A percentile compares a stretch with the other conserved stretches of the same genome.
These are phyloP conservation scores for Haliaeetus leucogaster DNA, from an alignment of 2,113 vertebrate genomes.

Conservation along the genomic window DNA sequence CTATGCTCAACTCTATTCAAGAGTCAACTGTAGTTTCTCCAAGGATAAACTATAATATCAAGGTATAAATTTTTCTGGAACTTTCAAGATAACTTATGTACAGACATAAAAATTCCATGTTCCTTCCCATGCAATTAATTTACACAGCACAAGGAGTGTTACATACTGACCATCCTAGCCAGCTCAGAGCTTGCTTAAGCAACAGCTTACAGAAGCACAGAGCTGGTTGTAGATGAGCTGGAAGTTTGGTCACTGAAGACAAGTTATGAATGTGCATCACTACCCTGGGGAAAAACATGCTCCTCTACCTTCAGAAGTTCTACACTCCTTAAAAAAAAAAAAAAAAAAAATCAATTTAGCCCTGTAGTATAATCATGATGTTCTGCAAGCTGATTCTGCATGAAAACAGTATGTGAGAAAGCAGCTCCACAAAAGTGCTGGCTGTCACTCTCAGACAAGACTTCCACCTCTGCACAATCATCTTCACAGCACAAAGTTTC, in stretches of 20 bases:
- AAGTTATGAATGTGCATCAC: neutral
- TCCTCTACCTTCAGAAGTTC: neutral
- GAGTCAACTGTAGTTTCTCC: neutral
- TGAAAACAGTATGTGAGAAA: neutral
- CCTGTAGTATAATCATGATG: neutral
- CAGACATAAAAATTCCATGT: neutral
- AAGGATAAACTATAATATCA: neutral
- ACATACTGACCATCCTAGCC: neutral
- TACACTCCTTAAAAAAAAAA: neutral
- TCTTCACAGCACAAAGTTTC: neutral
- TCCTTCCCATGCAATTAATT: neutral
- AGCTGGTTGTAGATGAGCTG: neutral
- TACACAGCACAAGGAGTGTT: neutral
- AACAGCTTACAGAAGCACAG: neutral
- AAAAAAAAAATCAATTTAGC: neutral
- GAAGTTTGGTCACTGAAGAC: neutral
- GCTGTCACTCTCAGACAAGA: neutral
- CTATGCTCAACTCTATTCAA: neutral
- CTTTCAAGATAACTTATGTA: neutral
- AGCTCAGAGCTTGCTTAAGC: neutral
- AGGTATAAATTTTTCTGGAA: neutral
- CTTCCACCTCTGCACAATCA: slow-evolving; percentile 24
- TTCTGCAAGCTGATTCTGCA: neutral
- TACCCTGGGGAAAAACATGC: neutral
- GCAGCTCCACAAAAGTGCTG: neutral